Evolutionary conservation across 2,797 vertebrate species (phyloP), one percentile per base, ranked within the genome.

Genomic region (Rhinatrema bivittatum): DNA sequence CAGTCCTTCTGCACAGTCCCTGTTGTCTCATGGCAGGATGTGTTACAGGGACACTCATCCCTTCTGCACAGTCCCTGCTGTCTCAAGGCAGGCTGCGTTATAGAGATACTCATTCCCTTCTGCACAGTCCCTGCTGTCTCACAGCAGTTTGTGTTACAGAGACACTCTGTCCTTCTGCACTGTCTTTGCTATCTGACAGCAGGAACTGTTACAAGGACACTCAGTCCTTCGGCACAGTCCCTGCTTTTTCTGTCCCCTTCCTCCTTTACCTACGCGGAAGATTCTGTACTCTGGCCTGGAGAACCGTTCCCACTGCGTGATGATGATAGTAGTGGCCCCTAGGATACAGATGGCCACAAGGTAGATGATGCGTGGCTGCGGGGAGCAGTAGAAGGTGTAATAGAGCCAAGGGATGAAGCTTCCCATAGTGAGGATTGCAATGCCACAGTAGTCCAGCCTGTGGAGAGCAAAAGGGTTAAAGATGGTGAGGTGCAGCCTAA

Each of bases 381-480:
- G 57, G 10, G 42, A 46, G 40, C 57, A 60, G 43, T 60, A 57
- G 30, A 60, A 60, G 16, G 57, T 57, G 17, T 60, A 60, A 20
- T 60, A 57, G 19, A 60, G 18, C 57, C 57, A 60, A 7, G 57
- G 57, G 5, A 57, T 57, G 15, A 60, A 57, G 14, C 57, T 60
- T 29, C 57, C 57, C 48, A 60, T 57, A 20, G 46, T 60, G 29
- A 60, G 44, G 15, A 60, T 43, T 3, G 57, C 47, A 17, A 60
- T 60, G 20, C 57, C 57, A 10, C 53, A 60, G 36, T 60, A 60
- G 33, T 60, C 57, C 25, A 60, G 29, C 30, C 57, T 60, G 43
- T 5, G 20, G n/a, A 11, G 21, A 26, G 10, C 13, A n/a, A n/a
- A n/a, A n/a, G n/a, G n/a, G n/a, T n/a, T n/a, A n/a, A n/a, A n/a